Evolutionary conservation across 1,140 invertebrate genomes (phyloP), one percentile per base, ranked within the genome.

Genomic region (Argopecten irradians): DNA sequence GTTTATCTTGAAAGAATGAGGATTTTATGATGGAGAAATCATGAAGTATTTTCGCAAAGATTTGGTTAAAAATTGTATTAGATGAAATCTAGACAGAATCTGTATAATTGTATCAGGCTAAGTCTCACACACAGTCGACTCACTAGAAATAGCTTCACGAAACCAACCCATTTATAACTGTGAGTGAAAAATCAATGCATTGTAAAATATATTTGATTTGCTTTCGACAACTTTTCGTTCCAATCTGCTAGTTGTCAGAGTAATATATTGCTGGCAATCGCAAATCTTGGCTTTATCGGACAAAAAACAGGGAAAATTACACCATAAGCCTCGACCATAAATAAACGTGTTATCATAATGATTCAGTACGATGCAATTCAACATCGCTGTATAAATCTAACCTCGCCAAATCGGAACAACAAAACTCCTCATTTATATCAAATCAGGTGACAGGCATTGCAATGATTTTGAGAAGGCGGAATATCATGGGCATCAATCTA

Each of bases 181-280:
- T 16, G 8, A n/a, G 55, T 0, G 55, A 71, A 71, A 71, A 71
- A 71, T 71, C 55, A 71, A 71, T 71, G 55, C n/a, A 28, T 7
- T 71, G n/a, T 71, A 71, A 71, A 71, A 71, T 71, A 71, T 71
- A 71, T 71, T 71, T 71, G 55, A 71, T 71, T 71, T 71, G 55
- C 55, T 71, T 71, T 71, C 55, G 55, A 71, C 55, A 71, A 71
- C 55, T 71, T 71, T 71, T 71, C 55, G 55, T 71, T 71, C 55
- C 55, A 71, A 71, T 71, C 55, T 71, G 55, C n/a, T 71, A 71
- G 55, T 71, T 71, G 55, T 71, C 55, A 71, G 55, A 5, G 22
- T 71, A 71, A 71, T 71, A 71, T 71, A 71, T 71, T 71, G 55
- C 55, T n/a, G 13, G 55, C 55, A 71, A 71, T 71, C 55, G n/a